A percentile compares a stretch with the other conserved stretches of the same genome.
Conservation (phyloP, 1,140 invertebrate species). For the Metopolophium dirhodum region DNA sequence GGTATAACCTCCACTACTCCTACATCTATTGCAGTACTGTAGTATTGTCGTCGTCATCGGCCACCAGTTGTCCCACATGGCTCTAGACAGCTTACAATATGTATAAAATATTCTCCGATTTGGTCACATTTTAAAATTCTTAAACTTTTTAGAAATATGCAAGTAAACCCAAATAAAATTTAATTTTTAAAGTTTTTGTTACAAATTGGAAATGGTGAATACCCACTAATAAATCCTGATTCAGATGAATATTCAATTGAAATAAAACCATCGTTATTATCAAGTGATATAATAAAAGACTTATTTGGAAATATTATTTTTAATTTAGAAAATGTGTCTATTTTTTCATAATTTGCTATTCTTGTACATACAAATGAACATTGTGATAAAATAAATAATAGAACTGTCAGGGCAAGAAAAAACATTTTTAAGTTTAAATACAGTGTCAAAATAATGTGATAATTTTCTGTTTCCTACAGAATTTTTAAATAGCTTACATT, state of each 20-base stretch:
- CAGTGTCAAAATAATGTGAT: background rate
- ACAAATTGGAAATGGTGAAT: conserved; percentile 8
- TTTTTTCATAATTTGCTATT: conserved; percentile 10
- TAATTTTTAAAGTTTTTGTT: background rate
- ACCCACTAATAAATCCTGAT: background rate
- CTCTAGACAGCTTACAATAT: background rate
- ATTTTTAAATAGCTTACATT: background rate
- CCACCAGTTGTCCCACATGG: conserved; percentile 31
- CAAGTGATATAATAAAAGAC: background rate
- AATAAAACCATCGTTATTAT: background rate
- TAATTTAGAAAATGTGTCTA: conserved; percentile 25
- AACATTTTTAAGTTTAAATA: background rate
- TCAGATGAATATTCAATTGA: background rate
- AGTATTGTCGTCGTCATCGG: no score
- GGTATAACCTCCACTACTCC: no score
- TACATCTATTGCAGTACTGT: no score
- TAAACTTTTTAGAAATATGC: background rate
- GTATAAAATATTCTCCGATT: background rate
- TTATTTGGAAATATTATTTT: background rate
- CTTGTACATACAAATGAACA: conserved; percentile 8
- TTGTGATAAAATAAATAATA: background rate
- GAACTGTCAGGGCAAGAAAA: background rate
- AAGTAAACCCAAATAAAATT: background rate
- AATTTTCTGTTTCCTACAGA: background rate
- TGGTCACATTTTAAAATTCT: conserved; percentile 27